Evolutionary conservation across 2,113 vertebrate species (phyloP).

Genomic region (Corydoras maculifer): DNA sequence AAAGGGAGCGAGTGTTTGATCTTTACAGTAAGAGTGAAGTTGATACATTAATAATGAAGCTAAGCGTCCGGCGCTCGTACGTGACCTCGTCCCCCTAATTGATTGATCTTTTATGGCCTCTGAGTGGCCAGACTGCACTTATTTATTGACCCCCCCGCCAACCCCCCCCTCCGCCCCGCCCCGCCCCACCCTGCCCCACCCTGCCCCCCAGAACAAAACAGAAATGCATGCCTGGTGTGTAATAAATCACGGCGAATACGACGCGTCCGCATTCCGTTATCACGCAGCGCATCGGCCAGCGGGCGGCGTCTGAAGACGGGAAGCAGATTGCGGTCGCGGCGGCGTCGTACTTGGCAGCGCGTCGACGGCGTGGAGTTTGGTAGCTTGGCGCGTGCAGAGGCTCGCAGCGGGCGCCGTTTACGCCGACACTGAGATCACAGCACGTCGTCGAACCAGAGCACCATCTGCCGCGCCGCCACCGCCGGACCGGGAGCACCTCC

Average conservation of each 20-base stretch:
- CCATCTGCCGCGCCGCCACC: conserved; percentile 20
- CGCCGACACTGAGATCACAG: conserved; percentile 1
- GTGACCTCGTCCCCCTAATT: neutral
- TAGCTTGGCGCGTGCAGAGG: neutral
- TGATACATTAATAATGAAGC: too few relatives aligned
- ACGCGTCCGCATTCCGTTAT: neutral
- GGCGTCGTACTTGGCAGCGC: too few relatives aligned
- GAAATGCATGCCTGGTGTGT: neutral
- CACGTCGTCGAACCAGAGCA: conserved; percentile 2
- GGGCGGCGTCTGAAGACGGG: too few relatives aligned
- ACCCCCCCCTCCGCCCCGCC: too few relatives aligned
- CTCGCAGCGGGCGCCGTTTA: neutral
- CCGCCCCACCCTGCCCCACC: too few relatives aligned
- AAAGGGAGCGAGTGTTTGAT: too few relatives aligned
- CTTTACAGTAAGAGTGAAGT: too few relatives aligned
- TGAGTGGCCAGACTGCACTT: conserved; percentile 8
- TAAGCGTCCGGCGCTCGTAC: too few relatives aligned
- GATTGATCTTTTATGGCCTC: neutral
- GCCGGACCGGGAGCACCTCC: neutral
- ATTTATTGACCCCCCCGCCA: too few relatives aligned
- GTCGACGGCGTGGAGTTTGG: neutral
- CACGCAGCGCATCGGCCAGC: too few relatives aligned
- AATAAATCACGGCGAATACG: neutral
- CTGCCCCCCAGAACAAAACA: too few relatives aligned
- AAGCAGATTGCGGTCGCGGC: too few relatives aligned